These are phyloP conservation scores for Troglohyphantes excavatus DNA, from an alignment of 2,888 invertebrate genomes.

Conservation along the genomic window DNA sequence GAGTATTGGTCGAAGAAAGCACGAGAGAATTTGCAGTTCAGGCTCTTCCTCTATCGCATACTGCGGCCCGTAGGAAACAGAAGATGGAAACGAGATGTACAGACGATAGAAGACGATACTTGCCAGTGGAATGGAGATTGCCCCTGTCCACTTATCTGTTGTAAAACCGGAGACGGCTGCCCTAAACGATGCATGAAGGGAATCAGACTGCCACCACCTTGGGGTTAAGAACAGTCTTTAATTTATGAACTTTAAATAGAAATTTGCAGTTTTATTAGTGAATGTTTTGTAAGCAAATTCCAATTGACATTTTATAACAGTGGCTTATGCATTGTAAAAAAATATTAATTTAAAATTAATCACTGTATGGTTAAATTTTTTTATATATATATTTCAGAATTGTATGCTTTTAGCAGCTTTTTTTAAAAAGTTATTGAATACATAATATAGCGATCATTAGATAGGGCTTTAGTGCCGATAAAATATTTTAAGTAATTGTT, in stretches of 20 bases:
- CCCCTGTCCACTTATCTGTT: conserved; percentile 72
- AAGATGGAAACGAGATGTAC: background rate
- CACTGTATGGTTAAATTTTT: too few species aligned
- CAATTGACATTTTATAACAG: too few species aligned
- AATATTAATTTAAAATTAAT: too few species aligned
- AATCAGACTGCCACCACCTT: conserved; percentile 67
- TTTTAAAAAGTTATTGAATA: too few species aligned
- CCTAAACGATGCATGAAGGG: conserved; percentile 58
- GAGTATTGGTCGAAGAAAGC: background rate
- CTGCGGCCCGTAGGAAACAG: background rate
- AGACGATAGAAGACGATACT: background rate
- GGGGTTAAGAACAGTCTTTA: conserved; percentile 27
- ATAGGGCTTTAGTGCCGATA: too few species aligned
- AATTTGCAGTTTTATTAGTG: background rate
- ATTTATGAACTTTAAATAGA: background rate
- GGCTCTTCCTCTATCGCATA: conserved; percentile 31
- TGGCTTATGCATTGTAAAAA: too few species aligned
- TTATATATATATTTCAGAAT: too few species aligned
- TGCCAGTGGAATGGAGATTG: conserved; percentile 75
- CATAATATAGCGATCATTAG: too few species aligned
- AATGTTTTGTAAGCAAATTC: background rate
- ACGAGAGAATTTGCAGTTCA: background rate
- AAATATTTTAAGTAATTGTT: too few species aligned
- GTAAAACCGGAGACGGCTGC: conserved; percentile 38
- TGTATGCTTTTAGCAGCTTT: too few species aligned